Base-by-base conservation (phyloP, 2,113 vertebrate genomes). In the Bubo blakistoni region DNA sequence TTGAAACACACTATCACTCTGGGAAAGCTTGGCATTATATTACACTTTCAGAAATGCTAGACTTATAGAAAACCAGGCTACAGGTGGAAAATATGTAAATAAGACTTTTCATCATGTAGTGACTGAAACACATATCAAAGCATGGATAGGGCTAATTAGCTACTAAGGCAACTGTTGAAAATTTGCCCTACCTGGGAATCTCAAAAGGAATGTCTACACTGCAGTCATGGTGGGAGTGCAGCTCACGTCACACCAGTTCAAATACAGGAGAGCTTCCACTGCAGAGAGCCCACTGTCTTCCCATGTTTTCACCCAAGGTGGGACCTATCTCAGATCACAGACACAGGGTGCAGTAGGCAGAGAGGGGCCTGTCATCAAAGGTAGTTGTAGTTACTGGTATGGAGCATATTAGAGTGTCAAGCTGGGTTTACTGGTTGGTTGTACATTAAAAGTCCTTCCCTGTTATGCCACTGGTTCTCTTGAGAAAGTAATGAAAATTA, bases 81-180 rank as follows among this genome's bases (percentile, higher is more conserved):
- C 80, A 92, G 81, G 91, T 92, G 81, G 65, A 71, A 94, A 96
- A 91, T 86, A 96, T 84, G 93, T 62, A 95, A 95, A 95, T 85
- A 95, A 76, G 78, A 58, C 38, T 80, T 94, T 94, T 95, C 49
- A 94, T 96, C 95, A 51, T 80, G 65, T 81, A 87, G 30, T 52
- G 80, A 85, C 90, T 91, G 81, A 94, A 79, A 44, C 49, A 76
- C 40, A 29, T 86, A 94, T 96, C 90, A 96, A 96, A 96, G 84
- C 38, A 57, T 22, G 27, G 40, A 46, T 57, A 32, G 70, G 78
- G 25, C 86, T 96, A 94, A 96, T 95, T 90, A 94, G 70, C 40
- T 65, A 57, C 81, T 65, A 66, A 88, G 78, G 66, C 94, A 96
- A 81, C 90, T 93, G 92, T 76, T 92, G 49, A 81, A 96, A 94